Evolutionary conservation across 2,113 vertebrate species (phyloP).

Genomic region (Aramus guarauna): DNA sequence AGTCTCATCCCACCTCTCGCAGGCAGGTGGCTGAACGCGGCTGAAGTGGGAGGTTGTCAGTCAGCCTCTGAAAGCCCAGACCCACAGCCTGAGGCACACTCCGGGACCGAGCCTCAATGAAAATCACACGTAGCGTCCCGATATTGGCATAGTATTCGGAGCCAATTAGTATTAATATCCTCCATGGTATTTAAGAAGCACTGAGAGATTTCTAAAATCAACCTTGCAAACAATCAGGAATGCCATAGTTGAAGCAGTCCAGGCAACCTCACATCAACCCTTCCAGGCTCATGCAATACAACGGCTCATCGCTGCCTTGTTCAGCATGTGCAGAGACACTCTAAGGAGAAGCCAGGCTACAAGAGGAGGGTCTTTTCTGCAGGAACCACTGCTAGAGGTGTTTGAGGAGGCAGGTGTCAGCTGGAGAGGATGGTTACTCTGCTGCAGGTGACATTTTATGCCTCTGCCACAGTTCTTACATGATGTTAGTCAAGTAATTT

Average conservation of each 20-base stretch:
- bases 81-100: not conserved
- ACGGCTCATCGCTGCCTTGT: not conserved
- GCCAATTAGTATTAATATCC: no score
- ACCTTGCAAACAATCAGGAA: not conserved
- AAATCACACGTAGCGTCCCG: fast-evolving
- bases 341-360: not conserved
- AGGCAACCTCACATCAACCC: not conserved
- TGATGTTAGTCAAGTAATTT: not conserved
- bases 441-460: not conserved
- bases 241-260: not conserved
- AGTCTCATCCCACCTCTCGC: not conserved
- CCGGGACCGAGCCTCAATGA: not conserved
- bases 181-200: not conserved
- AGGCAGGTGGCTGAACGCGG: fast-evolving
- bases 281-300: not conserved
- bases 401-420: not conserved
- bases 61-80: not conserved
- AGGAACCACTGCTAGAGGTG: not conserved
- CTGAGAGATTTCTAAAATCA: not conserved
- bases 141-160: not conserved
- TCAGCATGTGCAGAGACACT: not conserved
- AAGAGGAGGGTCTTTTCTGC: not conserved
- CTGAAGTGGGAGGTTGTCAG: not conserved
- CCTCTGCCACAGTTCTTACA: not conserved
- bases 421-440: not conserved